These are phyloP conservation scores for Noctua janthina DNA, from an alignment of 2,888 invertebrate species.

Conservation along the genomic window DNA sequence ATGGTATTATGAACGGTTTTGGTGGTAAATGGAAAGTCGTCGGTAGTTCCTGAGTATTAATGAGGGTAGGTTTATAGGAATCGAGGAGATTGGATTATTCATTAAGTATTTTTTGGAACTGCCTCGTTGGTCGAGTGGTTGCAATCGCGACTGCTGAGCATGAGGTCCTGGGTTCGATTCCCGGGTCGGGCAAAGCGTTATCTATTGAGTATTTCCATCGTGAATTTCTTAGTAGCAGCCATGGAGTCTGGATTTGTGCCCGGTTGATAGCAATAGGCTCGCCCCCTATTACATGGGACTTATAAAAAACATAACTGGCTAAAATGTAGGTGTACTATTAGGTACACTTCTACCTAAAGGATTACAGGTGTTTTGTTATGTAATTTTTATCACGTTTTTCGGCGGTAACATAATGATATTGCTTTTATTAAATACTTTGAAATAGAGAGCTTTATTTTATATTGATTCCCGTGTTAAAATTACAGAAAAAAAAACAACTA, in stretches of 20 bases:
- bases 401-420: neutral
- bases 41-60: conserved; percentile 9
- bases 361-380: neutral
- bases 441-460: neutral
- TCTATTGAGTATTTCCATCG: no score
- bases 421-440: neutral
- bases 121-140: no score
- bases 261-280: no score
- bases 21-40: conserved; percentile 33
- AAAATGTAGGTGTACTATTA: no score
- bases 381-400: neutral
- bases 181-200: no score
- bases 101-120: neutral
- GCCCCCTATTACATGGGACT: no score
- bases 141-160: no score
- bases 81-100: conserved; percentile 9
- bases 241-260: no score
- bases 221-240: no score
- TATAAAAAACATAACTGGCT: no score
- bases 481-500: neutral
- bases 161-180: no score
- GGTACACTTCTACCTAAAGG: no score
- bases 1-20: conserved; percentile 44
- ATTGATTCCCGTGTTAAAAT: neutral
- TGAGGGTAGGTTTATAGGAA: neutral